These are phyloP conservation scores for Ariolimax columbianus DNA, from an alignment of 2,888 invertebrate species.

Conservation along the genomic window DNA sequence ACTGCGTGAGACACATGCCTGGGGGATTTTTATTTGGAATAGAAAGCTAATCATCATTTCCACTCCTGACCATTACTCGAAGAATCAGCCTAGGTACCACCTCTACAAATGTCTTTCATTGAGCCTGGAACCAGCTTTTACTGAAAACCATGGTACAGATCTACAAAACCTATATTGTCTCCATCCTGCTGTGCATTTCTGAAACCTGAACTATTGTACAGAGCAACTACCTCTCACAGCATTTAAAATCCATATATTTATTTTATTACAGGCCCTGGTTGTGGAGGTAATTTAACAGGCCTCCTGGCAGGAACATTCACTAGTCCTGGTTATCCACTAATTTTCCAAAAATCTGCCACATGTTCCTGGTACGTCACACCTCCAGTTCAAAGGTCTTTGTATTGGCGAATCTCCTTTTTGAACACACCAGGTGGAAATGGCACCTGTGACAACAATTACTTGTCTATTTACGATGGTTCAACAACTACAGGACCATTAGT, in stretches of 20 bases:
- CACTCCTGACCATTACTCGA: too few relatives aligned
- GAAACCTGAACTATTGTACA: too few relatives aligned
- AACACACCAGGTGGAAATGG: slow-evolving; percentile 56
- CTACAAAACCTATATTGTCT: too few relatives aligned
- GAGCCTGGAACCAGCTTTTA: too few relatives aligned
- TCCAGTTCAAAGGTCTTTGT: slow-evolving; percentile 85
- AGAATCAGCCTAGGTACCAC: too few relatives aligned
- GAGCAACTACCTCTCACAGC: too few relatives aligned
- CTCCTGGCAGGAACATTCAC: slow-evolving; percentile 86
- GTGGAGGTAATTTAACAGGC: slow-evolving; percentile 81
- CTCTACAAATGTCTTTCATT: too few relatives aligned
- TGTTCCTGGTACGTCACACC: slow-evolving; percentile 88
- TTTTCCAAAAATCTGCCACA: slow-evolving; percentile 88
- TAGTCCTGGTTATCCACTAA: slow-evolving; percentile 91
- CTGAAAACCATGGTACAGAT: too few relatives aligned
- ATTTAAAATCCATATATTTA: not conserved
- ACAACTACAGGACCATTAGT: slow-evolving; percentile 54
- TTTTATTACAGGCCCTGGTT: slow-evolving; percentile 80
- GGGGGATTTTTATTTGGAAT: too few relatives aligned
- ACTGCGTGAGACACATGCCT: too few relatives aligned
- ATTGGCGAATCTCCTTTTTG: slow-evolving; percentile 84
- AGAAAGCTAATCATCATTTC: too few relatives aligned
- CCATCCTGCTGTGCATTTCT: too few relatives aligned
- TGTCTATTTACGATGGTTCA: slow-evolving; percentile 62
- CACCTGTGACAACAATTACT: slow-evolving; percentile 63